Evolutionary conservation across 2,888 invertebrate species (phyloP), one percentile per base, ranked within the genome.

Genomic region (Diarsia rubi): DNA sequence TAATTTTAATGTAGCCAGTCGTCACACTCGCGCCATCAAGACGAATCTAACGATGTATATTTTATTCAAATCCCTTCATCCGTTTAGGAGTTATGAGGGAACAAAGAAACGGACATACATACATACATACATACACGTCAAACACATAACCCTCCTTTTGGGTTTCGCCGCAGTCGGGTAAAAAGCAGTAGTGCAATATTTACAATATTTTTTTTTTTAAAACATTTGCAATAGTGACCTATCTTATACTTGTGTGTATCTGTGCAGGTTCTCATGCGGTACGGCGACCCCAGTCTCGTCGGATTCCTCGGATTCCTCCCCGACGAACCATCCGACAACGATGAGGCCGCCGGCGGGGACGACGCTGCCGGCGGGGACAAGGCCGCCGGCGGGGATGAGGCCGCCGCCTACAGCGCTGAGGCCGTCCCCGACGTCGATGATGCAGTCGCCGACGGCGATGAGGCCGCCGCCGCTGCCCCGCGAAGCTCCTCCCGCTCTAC

Each of bases 201-300:
- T 49, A 8, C 47, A 54, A n/a, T n/a, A n/a, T n/a, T n/a, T n/a
- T n/a, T n/a, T n/a, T n/a, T n/a, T n/a, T n/a, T n/a, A n/a, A n/a
- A 44, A 19, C 12, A 3, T 24, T 54, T 49, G 5, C 47, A 54
- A 24, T 57, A 42, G 24, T 79, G 14, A 14, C 52, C 14, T 64
- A n/a, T 67, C 59, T 16, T 27, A 57, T 62, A 31, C 75, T 63
- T 54, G 42, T 69, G 9, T 78, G 31, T 68, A 24, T n/a, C 27
- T 52, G 59, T 73, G 31, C 65, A 96, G 96, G 88, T 94, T 94
- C 75, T 96, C 96, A n/a, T 95, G 95, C 83, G 95, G 95, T 12
- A 95, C 96, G 0, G 94, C 92, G 74, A 95, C 96, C 12, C 96
- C 96, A 0, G 95, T 95, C 21, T 96, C 96, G 0, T 95, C 96